Percentiles rank a stretch among this genome's conserved stretches.
phyloP scores from a whole-genome alignment of 2,797 vertebrate species.

The Thaleichthys pacificus region DNA sequence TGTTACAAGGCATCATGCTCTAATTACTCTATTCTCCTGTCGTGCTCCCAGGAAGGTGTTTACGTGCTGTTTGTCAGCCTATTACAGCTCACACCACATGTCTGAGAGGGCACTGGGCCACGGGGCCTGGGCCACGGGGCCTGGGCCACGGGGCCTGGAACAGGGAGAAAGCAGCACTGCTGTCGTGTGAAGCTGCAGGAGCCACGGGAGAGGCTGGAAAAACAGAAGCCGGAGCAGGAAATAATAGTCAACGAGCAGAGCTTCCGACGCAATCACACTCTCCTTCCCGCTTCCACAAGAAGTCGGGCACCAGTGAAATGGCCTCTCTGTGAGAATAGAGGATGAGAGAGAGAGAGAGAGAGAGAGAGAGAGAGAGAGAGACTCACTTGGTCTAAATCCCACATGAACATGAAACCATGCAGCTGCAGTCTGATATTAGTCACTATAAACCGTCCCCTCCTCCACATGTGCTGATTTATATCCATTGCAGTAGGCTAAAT shows the following conservation, averaged over 20 bases:
- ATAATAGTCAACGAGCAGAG: constrained; percentile 69
- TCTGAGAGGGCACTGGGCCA: constrained; percentile 5
- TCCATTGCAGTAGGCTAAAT: constrained; percentile 30
- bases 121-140: neutral
- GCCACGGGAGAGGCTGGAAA: constrained; percentile 46
- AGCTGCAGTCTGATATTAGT: constrained; percentile 17
- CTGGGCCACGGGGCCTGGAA: neutral
- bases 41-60: neutral
- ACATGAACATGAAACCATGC: constrained; percentile 10
- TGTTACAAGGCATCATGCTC: neutral
- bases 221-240: constrained; percentile 81
- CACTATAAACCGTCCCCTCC: constrained; percentile 21
- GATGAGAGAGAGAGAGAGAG: neutral
- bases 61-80: neutral
- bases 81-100: constrained; percentile 5
- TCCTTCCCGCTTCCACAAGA: constrained; percentile 60
- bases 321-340: constrained; percentile 32
- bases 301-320: constrained; percentile 49
- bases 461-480: constrained; percentile 26
- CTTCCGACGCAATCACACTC: constrained; percentile 70
- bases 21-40: neutral
- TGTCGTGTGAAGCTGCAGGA: constrained; percentile 33
- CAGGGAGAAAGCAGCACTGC: constrained; percentile 29
- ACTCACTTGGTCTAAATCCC: constrained; percentile 10
- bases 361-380: neutral